phyloP scores from a whole-genome alignment of 2,888 invertebrate genomes.

The Mimumesa dahlbomi region DNA sequence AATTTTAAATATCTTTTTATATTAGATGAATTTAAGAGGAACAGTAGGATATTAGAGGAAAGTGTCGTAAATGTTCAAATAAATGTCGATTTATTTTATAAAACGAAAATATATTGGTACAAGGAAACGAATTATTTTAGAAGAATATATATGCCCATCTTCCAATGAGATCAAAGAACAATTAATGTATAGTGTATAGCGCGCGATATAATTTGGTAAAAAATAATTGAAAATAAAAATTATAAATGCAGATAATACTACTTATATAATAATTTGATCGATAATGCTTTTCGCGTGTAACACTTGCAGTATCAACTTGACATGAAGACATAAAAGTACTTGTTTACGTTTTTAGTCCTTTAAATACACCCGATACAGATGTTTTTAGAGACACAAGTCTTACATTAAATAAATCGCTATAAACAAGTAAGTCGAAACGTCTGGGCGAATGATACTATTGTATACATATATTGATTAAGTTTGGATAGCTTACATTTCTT shows the following conservation, averaged over 20 bases:
- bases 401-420: not conserved
- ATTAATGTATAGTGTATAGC: constrained; percentile 20
- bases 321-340: no score
- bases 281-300: no score
- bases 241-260: no score
- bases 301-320: no score
- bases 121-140: constrained; percentile 30
- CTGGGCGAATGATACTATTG: constrained; percentile 1
- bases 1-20: constrained; percentile 9
- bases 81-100: constrained; percentile 9
- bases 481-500: not conserved
- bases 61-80: not conserved
- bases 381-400: not conserved
- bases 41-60: not conserved
- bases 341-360: no score
- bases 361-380: no score
- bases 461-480: constrained; percentile 10
- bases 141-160: constrained; percentile 32
- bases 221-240: constrained; percentile 30
- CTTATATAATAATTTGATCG: not conserved
- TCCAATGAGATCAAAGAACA: constrained; percentile 27
- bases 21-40: not conserved
- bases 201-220: constrained; percentile 11
- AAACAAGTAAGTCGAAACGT: constrained; percentile 8
- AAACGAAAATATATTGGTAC: not conserved